Evolutionary conservation across 1,140 invertebrate genomes (phyloP), one percentile per base, ranked within the genome.

Genomic region (Dendroctonus ponderosae): DNA sequence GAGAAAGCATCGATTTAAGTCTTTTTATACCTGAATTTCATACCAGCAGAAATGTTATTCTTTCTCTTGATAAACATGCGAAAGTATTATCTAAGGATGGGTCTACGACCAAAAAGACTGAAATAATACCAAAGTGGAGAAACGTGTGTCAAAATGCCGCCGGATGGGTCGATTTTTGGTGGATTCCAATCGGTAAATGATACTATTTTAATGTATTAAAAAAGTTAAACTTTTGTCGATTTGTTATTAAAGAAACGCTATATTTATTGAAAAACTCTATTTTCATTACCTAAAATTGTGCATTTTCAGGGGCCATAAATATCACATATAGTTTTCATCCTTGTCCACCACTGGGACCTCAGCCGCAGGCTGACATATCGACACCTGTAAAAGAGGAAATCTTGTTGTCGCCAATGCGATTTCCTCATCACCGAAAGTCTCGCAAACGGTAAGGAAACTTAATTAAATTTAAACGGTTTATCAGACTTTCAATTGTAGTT

Each of bases 151-250:
- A 90, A 53, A 87, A 86, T 75, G 85, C 85, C 75, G 82, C 85
- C 72, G 93, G 94, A 3, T 98, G 96, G 96, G 86, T 97, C 2
- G 94, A 97, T 75, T 97, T 95, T 77, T 97, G 94, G 94, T 91
- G 90, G 9, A 94, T 97, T 5, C 93, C 94, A 0, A 96, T 97
- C 40, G 66, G 66, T 68, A 67, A 40, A 26, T 15, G 3, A 52
- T 1, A 38, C 26, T 26, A n/a, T n/a, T 26, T 26, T 26, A 26
- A 26, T 26, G 26, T 26, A 26, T 3, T 26, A 26, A 2, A 26
- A 26, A 26, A 26, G 26, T 26, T 26, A 1, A 26, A 3, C 26
- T 26, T 11, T 46, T 11, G 8, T 11, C 12, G 11, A 12, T 48
- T 48, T n/a, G n/a, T n/a, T 14, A 12, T 48, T 48, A 12, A 48